Evolutionary conservation across 2,113 vertebrate genomes (phyloP).

Genomic region (Peromyscus californicus): DNA sequence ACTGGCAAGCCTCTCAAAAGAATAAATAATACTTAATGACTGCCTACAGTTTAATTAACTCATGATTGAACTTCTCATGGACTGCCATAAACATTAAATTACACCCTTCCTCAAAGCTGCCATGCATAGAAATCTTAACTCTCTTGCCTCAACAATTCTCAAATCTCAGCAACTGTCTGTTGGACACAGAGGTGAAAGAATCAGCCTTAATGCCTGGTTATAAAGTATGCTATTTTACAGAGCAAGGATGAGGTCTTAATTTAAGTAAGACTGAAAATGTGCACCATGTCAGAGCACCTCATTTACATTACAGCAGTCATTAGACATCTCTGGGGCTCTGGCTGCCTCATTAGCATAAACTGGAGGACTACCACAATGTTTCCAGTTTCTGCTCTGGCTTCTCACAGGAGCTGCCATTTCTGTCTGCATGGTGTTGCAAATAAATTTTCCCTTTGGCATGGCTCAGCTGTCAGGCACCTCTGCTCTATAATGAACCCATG

Average conservation of each 20-base stretch:
- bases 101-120: slow-evolving; percentile 72
- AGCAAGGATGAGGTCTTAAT: slow-evolving; percentile 56
- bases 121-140: slow-evolving; percentile 74
- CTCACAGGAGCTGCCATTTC: slow-evolving; percentile 86
- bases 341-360: slow-evolving; percentile 79
- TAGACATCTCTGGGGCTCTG: slow-evolving; percentile 36
- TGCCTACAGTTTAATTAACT: slow-evolving; percentile 88
- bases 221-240: slow-evolving; percentile 38
- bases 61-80: slow-evolving; percentile 83
- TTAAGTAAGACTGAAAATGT: slow-evolving; percentile 39
- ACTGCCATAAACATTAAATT: slow-evolving; percentile 80
- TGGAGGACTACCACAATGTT: slow-evolving; percentile 66
- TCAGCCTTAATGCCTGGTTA: not conserved
- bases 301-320: slow-evolving; percentile 57
- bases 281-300: slow-evolving; percentile 47
- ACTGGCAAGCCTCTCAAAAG: slow-evolving; percentile 84
- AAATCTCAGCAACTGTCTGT: not conserved
- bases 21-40: slow-evolving; percentile 86
- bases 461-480: slow-evolving; percentile 91
- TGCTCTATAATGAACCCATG: slow-evolving; percentile 90
- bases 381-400: slow-evolving; percentile 67
- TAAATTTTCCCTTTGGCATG: slow-evolving; percentile 89
- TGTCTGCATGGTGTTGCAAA: slow-evolving; percentile 84
- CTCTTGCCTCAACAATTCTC: slow-evolving; percentile 53
- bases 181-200: slow-evolving; percentile 12